Evolutionary conservation across 2,113 vertebrate genomes (phyloP).

Genomic region (Sylvilagus bachmani): DNA sequence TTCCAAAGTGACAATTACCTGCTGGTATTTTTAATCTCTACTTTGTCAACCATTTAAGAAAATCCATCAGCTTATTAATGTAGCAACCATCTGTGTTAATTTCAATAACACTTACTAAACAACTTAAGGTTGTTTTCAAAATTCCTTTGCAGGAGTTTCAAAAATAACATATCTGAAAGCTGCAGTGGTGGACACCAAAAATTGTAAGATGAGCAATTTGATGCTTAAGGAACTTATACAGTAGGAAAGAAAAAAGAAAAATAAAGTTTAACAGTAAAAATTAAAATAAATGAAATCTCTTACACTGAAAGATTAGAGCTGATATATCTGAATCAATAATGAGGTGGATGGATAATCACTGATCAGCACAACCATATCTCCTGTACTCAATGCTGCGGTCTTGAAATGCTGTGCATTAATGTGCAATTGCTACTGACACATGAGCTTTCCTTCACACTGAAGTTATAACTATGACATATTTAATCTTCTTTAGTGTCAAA

Average conservation of each 20-base stretch:
- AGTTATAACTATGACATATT: background rate
- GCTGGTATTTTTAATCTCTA: constrained; percentile 36
- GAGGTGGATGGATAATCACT: background rate
- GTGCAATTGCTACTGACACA: background rate
- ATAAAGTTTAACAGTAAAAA: constrained; percentile 20
- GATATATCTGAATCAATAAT: background rate
- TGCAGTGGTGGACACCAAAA: background rate
- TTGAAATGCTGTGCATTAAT: background rate
- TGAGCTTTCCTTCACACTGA: background rate
- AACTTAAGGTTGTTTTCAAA: constrained; percentile 25
- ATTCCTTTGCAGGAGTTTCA: background rate
- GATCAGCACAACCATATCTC: background rate
- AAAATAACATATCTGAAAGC: constrained; percentile 3
- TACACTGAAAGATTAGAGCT: background rate
- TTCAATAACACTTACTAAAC: constrained; percentile 6
- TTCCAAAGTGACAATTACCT: constrained; percentile 17
- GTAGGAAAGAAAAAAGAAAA: constrained; percentile 18
- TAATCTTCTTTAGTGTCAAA: constrained; percentile 18
- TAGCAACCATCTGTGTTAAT: constrained; percentile 1
- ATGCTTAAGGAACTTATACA: constrained; percentile 11
- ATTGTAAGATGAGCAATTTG: background rate
- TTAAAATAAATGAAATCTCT: constrained; percentile 5
- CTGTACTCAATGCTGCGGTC: background rate
- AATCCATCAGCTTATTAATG: constrained; percentile 34
- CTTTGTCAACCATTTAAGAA: constrained; percentile 40